Evolutionary conservation across 2,888 invertebrate species (phyloP).

Genomic region (Ctenicera cuprea): DNA sequence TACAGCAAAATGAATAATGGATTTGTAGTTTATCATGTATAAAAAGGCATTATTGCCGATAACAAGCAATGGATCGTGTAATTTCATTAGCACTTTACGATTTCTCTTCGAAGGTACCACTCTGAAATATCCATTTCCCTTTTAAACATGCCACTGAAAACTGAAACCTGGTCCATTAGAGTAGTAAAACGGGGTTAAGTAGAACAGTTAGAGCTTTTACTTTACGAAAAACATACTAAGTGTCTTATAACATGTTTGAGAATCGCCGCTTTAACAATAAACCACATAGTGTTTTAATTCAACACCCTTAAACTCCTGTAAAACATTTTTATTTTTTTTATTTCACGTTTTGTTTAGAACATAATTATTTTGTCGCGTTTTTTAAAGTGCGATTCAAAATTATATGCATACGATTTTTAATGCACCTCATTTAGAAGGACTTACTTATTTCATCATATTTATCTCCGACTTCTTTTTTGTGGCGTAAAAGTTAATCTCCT

Average conservation of each 20-base stretch:
- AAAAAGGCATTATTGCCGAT: background rate
- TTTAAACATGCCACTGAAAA: constrained; percentile 38
- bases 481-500: no score
- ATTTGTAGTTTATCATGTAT: no score
- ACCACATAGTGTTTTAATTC: background rate
- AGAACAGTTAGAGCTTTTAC: constrained; percentile 23
- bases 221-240: constrained; percentile 17
- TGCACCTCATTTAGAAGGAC: no score
- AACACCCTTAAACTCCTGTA: background rate
- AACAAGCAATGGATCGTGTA: background rate
- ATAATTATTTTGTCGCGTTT: no score
- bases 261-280: background rate
- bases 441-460: no score
- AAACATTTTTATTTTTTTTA: background rate
- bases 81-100: constrained; percentile 6
- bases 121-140: constrained; percentile 28
- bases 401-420: no score
- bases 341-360: no score
- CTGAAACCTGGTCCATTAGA: constrained; percentile 39
- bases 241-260: constrained; percentile 8
- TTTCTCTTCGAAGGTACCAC: background rate
- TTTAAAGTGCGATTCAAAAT: no score
- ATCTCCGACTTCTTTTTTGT: no score
- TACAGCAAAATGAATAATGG: no score
- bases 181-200: constrained; percentile 29